Base-by-base conservation (phyloP, 2,888 invertebrate genomes). In the Autographa pulchrina region DNA sequence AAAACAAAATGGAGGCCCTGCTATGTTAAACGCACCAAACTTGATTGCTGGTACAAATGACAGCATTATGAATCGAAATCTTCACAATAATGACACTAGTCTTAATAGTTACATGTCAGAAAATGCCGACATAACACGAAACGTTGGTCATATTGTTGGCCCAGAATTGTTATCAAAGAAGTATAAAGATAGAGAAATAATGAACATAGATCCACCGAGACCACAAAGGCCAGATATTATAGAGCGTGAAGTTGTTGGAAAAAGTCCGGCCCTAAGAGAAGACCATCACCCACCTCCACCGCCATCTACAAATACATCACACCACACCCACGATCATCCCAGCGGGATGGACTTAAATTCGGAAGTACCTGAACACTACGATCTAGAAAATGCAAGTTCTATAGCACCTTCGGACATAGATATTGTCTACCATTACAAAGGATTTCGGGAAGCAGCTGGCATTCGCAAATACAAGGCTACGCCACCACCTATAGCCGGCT, bases 321-420 rank as follows among this genome's bases (percentile, higher is more conserved):
- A 98, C 85, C 97, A 97, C 84, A 96, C 96, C 0, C 97, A 97
- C 65, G 98, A 98, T 73, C 98, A 98, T 85, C 97, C 97, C 35
- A 96, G 96, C 59, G 97, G 97, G 31, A 97, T 97, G 65, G 98
- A 98, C 86, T 95, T 98, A 84, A 97, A 97, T 87, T 97, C 97
- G 11, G 98, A 98, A 88, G 96, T 97, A 75, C 98, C 99, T 0
- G 99, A 99, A 90, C 99, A 99, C 90, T 99, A 99, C 89, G 99
- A 99, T 91, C 96, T 99, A 75, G 99, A 99, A 94, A 99, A 99
- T 92, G 99, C 99, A 1, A 99, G 99, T 91, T 99, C 99, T 0
- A 99, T 99, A 82, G 99, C 99, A 0, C 99, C 99, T 0, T 99
- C 99, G 2, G 99, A 99, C 90, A 99, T 99, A 80, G 99, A 99